Base-by-base conservation (phyloP, 2,113 vertebrate species). In the Microtus montanus region DNA sequence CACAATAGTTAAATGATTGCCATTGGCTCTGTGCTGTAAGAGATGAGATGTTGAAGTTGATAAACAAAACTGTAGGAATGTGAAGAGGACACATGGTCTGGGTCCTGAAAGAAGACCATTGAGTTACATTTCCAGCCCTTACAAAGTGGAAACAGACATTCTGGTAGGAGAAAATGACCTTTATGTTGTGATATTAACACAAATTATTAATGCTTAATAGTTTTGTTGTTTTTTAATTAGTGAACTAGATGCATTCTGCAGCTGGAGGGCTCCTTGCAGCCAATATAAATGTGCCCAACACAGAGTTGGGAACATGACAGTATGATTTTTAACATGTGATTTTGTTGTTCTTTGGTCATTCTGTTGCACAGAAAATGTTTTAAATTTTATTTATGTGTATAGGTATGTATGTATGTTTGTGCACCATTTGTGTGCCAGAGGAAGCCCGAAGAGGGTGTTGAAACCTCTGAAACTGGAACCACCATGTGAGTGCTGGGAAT, bases 101-200 rank as follows among this genome's bases (percentile, higher is more conserved):
- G 49, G 49, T 80, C 33, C 79, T 83, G 44, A 68, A n/a, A 70
- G 66, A 26, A 52, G 11, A 52, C 84, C 20, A 10, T 15, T 71
- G 33, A 70, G 84, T 11, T 68, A 66, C 44, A 19, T 86, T 70
- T 20, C 19, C 41, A 86, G 41, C 30, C 28, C 64, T 35, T 70
- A 70, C 14, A 87, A n/a, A 49, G 28, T 70, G 33, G 44, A 70
- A 15, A 71, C 33, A n/a, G 64, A 64, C 22, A 92, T 93, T 63
- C 66, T 24, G 44, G 73, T 96, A 77, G 47, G 89, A 84, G 47
- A 92, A 20, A 90, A 77, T 70, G 73, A 24, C 61, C n/a, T 87
- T 54, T 52, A 77, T 20, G 38, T 63, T 95, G 68, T 93, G 64
- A 74, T 88, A 70, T 22, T 95, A 26, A 91, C 54, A 35, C 2